Evolutionary conservation across 1,140 invertebrate genomes (phyloP), one percentile per base, ranked within the genome.

Genomic region (Caenorhabditis brenneri): DNA sequence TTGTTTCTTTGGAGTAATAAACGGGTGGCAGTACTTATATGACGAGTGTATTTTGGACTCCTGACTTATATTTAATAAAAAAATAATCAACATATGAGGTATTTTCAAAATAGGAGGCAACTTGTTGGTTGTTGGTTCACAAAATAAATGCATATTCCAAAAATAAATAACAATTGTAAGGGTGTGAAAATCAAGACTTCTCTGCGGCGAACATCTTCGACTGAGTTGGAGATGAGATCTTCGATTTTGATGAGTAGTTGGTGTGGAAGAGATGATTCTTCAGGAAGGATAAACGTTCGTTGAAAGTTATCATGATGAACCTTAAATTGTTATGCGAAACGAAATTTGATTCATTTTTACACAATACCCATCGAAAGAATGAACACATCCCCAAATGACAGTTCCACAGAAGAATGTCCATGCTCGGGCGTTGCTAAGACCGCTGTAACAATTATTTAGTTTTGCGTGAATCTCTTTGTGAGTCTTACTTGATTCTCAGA

Each of bases 311-410:
- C 53, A 55, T 29, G 7, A 55, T 55, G 9, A 24, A 27, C 10
- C 53, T 55, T 4, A 55, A 29, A 3, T 15, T 55, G 22, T n/a
- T n/a, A n/a, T n/a, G n/a, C n/a, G n/a, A n/a, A n/a, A n/a, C n/a
- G n/a, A n/a, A n/a, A n/a, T n/a, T n/a, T n/a, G n/a, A n/a, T 27
- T 29, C 22, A 9, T 27, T 9, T 27, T 4, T 27, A 24, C 6
- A 10, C 7, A 12, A 55, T 42, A 42, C 65, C 36, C 36, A 74
- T 74, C 36, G 29, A 74, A 24, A 1, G 65, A 46, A 74, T 42
- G 65, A 39, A 42, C 36, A 42, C 65, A 74, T 42, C 46, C 65
- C 65, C 65, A 74, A 24, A 74, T 74, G 36, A 74, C 36, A 7
- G 65, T 74, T 24, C 65, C 65, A 31, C 65, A 74, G n/a, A 74